Percentiles rank a stretch among this genome's conserved stretches.
phyloP scores from a whole-genome alignment of 2,113 vertebrate species.

The Hipposideros armiger region DNA sequence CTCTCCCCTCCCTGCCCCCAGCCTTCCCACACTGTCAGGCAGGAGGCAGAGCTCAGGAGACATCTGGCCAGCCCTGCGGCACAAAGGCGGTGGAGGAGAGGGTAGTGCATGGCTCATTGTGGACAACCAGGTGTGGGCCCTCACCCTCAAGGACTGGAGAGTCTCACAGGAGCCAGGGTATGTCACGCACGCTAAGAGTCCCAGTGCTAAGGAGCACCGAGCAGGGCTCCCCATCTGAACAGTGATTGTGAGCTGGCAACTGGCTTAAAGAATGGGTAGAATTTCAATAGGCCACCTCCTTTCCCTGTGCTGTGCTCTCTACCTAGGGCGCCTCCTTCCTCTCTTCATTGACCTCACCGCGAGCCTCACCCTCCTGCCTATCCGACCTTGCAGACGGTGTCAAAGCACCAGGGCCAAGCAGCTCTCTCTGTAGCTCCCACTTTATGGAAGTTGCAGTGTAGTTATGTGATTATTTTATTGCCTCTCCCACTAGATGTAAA shows the following conservation, averaged over 20 bases:
- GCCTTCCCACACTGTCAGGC: neutral
- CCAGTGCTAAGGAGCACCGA: neutral
- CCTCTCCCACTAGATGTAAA: neutral
- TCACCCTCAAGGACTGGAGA: neutral
- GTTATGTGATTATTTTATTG: neutral
- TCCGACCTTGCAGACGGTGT: neutral
- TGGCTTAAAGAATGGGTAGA: neutral
- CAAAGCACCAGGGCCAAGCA: neutral
- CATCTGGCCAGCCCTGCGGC: neutral
- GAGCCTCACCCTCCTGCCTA: neutral
- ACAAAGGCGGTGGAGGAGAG: neutral
- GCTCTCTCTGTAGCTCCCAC: neutral
- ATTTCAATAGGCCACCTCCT: neutral
- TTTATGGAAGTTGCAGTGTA: neutral
- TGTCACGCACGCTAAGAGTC: neutral
- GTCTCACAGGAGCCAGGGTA: neutral
- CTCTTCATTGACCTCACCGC: neutral
- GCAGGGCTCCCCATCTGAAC: neutral
- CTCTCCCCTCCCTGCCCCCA: fast-evolving
- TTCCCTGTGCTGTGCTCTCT: neutral
- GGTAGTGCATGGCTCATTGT: neutral
- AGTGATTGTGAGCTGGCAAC: neutral
- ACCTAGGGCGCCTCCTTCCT: neutral
- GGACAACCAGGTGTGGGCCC: neutral
- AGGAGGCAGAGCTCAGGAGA: neutral